phyloP scores from a whole-genome alignment of 2,113 vertebrate species.

The Actinemys pallida region DNA sequence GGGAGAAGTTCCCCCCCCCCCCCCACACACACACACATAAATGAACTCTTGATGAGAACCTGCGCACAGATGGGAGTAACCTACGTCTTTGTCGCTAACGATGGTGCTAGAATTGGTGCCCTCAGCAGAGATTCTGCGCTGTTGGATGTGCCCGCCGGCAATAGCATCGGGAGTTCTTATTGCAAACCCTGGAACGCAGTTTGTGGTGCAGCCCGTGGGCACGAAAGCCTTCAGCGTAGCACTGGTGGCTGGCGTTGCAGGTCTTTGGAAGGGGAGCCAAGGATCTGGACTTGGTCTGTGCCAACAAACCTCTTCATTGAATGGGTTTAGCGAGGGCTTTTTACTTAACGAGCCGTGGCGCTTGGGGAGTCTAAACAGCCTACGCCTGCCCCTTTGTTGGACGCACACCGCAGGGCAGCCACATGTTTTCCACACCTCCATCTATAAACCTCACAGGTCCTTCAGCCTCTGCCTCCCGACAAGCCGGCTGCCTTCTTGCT shows the following conservation, averaged over 20 bases:
- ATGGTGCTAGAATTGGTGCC: not conserved
- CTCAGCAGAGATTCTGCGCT: not conserved
- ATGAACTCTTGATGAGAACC: not conserved
- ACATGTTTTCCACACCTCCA: not conserved
- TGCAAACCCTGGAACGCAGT: too few species aligned
- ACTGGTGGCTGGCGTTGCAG: not conserved
- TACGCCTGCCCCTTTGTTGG: not conserved
- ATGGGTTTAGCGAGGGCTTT: not conserved
- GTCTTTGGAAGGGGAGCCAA: not conserved
- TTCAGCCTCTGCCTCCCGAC: not conserved
- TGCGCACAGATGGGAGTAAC: not conserved
- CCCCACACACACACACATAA: too few species aligned
- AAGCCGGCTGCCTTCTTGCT: not conserved
- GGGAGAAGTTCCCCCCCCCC: too few species aligned
- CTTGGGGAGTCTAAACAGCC: not conserved
- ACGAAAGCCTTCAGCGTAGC: not conserved
- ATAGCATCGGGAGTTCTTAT: too few species aligned
- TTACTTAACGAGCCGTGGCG: not conserved
- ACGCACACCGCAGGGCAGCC: not conserved
- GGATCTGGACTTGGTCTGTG: not conserved
- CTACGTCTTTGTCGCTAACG: not conserved
- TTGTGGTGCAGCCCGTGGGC: not conserved
- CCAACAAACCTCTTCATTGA: not conserved
- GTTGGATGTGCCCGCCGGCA: not conserved
- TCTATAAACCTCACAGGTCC: not conserved